Conservation (phyloP, 1,140 invertebrate species). For the Choristoneura fumiferana region DNA sequence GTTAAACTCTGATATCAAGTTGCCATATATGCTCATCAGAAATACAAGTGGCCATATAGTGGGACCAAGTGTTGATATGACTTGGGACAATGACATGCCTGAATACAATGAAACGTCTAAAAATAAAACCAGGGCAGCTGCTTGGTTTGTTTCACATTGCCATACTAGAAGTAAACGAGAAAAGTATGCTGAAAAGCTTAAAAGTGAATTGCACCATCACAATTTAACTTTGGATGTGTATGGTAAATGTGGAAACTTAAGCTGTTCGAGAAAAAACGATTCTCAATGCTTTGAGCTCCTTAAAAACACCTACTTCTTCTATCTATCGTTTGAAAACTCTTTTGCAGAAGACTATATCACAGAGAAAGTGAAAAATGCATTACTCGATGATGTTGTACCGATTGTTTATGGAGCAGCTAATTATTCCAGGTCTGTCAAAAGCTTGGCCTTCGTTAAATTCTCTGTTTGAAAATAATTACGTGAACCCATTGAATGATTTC, state of each 20-base stretch:
- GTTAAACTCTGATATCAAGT: constrained; percentile 81
- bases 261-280: constrained; percentile 47
- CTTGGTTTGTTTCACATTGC: constrained; percentile 86
- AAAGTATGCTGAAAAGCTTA: constrained; percentile 79
- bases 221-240: constrained; percentile 81
- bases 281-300: constrained; percentile 71
- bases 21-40: constrained; percentile 73
- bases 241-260: constrained; percentile 80
- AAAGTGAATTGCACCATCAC: constrained; percentile 73
- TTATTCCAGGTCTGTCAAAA: constrained; percentile 36
- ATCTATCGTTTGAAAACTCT: constrained; percentile 85
- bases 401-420: constrained; percentile 71
- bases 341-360: constrained; percentile 82
- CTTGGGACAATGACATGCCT: constrained; percentile 49
- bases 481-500: too few species aligned
- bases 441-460: too few species aligned
- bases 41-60: constrained; percentile 49
- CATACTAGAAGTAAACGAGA: constrained; percentile 76
- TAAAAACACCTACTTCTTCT: constrained; percentile 82
- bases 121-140: constrained; percentile 74
- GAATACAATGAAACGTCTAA: constrained; percentile 56
- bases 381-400: constrained; percentile 73
- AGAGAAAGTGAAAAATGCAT: constrained; percentile 80
- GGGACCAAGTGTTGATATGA: constrained; percentile 55
- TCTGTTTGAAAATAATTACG: too few species aligned